Evolutionary conservation across 2,888 invertebrate genomes (phyloP), one percentile per base, ranked within the genome.

Genomic region (Agonopterix arenella): DNA sequence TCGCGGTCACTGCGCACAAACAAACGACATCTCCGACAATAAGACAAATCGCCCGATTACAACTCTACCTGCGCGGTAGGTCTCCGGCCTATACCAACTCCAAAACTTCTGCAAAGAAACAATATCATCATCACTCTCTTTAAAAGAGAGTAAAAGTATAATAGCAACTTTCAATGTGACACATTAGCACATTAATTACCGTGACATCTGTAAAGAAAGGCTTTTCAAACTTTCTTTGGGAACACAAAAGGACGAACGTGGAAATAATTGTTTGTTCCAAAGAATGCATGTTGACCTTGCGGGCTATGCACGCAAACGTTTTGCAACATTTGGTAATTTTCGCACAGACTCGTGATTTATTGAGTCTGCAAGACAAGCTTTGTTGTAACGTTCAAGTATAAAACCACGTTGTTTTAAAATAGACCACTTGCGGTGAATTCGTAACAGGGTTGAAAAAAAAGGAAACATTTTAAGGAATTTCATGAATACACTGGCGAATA

Each of bases 1-100:
- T 77, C 77, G 84, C 82, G 88, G 85, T 82, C 80, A 79, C 72
- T 73, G 84, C 73, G 70, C 80, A 84, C 83, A 83, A 84, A 84
- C 81, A 85, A 79, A 84, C 77, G 80, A 83, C 84, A 77, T 77
- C 76, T 76, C 80, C 70, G 81, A 84, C 83, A 84, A 84, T 80
- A 83, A 88, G 86, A 89, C 89, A 88, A 88, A 89, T 88, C 80
- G 82, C 64, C 74, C 83, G 86, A 86, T 88, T 86, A 85, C 79
- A 58, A 70, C 84, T 77, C 84, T 88, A 88, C 88, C 88, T 86
- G 84, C 78, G 73, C 69, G 82, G 84, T 13, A 70, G 85, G 81
- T 80, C 49, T 16, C 82, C 68, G 52, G 50, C 61, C 69, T 71
- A 81, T 80, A 85, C 83, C 80, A 84, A 84, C 81, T 69, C 66